phyloP scores from a whole-genome alignment of 2,797 vertebrate genomes.

The Rhynchotus rufescens region DNA sequence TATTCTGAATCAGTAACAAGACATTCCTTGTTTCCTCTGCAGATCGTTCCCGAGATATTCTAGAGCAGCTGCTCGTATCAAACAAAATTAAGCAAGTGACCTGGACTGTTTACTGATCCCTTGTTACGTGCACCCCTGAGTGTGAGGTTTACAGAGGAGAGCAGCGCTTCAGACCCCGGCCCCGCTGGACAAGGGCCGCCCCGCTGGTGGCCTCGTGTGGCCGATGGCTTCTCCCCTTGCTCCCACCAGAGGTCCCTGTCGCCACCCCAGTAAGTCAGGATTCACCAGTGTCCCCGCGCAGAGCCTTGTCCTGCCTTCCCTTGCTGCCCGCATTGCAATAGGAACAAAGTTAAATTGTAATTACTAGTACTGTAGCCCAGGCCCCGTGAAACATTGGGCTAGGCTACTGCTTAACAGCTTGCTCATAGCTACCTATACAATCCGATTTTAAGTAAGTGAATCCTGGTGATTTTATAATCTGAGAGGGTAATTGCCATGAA shows the following conservation, averaged over 20 bases:
- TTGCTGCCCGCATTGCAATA: neutral
- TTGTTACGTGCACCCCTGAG: neutral
- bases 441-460: neutral
- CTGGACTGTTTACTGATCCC: constrained; percentile 86
- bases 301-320: neutral
- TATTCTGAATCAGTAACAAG: neutral
- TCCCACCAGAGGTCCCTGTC: neutral
- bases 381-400: neutral
- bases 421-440: neutral
- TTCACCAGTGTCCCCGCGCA: neutral
- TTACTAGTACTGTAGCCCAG: neutral
- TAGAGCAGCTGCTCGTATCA: constrained; percentile 81
- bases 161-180: neutral
- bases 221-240: neutral
- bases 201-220: neutral
- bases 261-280: neutral
- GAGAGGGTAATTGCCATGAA: neutral
- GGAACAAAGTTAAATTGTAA: neutral
- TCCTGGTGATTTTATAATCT: neutral
- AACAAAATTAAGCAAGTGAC: constrained; percentile 87
- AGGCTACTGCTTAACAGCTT: neutral
- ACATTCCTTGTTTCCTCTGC: constrained; percentile 35
- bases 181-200: neutral
- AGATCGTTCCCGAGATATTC: constrained; percentile 85
- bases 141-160: constrained; percentile 19